phyloP scores from a whole-genome alignment of 1,140 invertebrate genomes.

The Andrena cerasifolii region DNA sequence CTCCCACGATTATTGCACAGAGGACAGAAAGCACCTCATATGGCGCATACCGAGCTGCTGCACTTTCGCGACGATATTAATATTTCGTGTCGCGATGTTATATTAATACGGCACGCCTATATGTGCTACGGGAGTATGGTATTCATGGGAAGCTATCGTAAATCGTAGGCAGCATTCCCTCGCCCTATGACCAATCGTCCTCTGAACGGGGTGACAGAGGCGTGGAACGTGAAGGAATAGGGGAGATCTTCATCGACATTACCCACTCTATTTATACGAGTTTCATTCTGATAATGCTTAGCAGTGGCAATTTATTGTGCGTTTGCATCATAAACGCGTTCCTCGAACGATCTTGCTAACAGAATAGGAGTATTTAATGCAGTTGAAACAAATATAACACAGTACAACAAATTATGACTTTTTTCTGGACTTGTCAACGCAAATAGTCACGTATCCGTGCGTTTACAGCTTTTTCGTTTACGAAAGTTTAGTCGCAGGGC shows the following conservation, averaged over 20 bases:
- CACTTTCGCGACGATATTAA: slow-evolving; percentile 67
- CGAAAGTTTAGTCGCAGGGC: slow-evolving; percentile 32
- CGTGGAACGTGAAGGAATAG: background rate
- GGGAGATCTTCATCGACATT: background rate
- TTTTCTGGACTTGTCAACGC: too few relatives aligned
- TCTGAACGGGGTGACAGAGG: background rate
- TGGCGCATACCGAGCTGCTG: slow-evolving; percentile 63
- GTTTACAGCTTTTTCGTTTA: slow-evolving; percentile 7
- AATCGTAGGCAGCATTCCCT: slow-evolving; percentile 41
- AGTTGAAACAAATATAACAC: too few relatives aligned
- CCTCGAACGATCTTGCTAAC: too few relatives aligned
- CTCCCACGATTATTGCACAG: slow-evolving; percentile 68
- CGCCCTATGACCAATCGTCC: slow-evolving; percentile 18
- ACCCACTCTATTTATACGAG: too few relatives aligned
- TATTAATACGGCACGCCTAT: slow-evolving; percentile 55
- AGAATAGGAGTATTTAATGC: too few relatives aligned
- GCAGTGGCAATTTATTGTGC: too few relatives aligned
- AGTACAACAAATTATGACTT: too few relatives aligned
- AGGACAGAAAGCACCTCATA: slow-evolving; percentile 58
- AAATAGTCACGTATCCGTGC: background rate
- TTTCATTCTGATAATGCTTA: too few relatives aligned
- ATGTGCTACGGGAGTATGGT: background rate
- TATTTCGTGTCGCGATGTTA: slow-evolving; percentile 66
- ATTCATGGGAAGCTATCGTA: slow-evolving; percentile 41
- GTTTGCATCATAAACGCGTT: too few relatives aligned